A percentile compares a stretch with the other conserved stretches of the same genome.
phyloP scores from a whole-genome alignment of 2,797 vertebrate genomes.

The Amblyraja radiata region DNA sequence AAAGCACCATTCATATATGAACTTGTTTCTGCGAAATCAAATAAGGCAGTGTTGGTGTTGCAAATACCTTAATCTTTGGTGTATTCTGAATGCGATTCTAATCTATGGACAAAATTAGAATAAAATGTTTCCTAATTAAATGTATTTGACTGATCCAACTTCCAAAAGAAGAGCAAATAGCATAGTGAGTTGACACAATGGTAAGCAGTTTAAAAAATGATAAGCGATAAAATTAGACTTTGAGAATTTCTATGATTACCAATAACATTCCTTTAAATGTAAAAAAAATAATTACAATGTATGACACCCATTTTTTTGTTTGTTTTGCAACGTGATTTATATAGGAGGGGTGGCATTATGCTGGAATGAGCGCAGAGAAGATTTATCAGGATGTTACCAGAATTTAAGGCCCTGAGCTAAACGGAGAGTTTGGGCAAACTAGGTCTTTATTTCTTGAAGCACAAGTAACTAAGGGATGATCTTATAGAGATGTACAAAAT shows the following conservation, averaged over 20 bases:
- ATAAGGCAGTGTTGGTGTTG: neutral
- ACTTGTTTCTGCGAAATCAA: neutral
- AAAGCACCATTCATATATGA: neutral
- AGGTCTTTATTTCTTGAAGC: too few relatives aligned
- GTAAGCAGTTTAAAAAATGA: neutral
- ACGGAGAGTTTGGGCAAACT: too few relatives aligned
- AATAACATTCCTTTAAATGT: neutral
- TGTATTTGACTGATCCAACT: neutral
- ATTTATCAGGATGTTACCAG: too few relatives aligned
- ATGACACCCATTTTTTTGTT: neutral
- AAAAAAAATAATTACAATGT: neutral
- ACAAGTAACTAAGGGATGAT: too few relatives aligned
- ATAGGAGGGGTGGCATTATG: too few relatives aligned
- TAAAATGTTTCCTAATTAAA: conserved; percentile 1
- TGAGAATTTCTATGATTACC: neutral
- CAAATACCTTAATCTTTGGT: neutral
- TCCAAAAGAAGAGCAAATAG: neutral
- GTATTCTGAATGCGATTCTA: neutral
- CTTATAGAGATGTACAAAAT: too few relatives aligned
- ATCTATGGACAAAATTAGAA: neutral
- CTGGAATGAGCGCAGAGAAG: too few relatives aligned
- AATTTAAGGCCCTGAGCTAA: too few relatives aligned
- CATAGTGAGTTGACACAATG: neutral
- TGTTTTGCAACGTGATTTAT: neutral
- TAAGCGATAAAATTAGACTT: neutral